Conservation (phyloP, 2,797 vertebrate genomes). For the Fratercula arctica region DNA sequence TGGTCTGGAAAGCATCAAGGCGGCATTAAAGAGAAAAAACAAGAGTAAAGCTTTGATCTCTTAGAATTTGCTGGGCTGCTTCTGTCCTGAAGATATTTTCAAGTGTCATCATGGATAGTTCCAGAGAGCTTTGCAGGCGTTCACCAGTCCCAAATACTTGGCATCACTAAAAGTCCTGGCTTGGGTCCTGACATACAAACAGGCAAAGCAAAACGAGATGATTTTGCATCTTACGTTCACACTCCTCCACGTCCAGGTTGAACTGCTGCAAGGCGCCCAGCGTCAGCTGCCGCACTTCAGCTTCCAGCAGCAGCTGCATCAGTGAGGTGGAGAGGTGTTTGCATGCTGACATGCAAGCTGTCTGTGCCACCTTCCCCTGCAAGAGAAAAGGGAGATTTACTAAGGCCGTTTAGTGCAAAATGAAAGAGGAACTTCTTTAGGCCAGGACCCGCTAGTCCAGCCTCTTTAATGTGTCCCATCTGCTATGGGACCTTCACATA, state of each 20-base stretch:
- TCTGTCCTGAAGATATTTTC: background rate
- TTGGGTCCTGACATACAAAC: rapidly evolving
- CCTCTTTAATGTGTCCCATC: rapidly evolving
- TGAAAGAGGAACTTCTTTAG: background rate
- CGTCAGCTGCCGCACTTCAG: constrained; percentile 91
- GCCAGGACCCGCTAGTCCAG: background rate
- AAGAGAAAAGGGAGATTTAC: background rate
- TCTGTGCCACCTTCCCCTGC: constrained; percentile 97
- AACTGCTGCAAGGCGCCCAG: constrained; percentile 94
- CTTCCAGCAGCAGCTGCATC: constrained; percentile 91
- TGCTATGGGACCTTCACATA: rapidly evolving
- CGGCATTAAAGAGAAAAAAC: background rate
- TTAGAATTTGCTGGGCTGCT: background rate
- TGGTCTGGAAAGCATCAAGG: background rate
- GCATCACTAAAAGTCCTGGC: background rate
- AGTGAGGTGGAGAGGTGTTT: constrained; percentile 96
- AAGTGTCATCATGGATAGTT: background rate
- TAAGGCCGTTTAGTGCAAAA: rapidly evolving
- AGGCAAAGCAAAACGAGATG: background rate
- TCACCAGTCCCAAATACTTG: background rate
- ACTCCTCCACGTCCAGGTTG: constrained; percentile 90
- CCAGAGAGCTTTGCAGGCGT: background rate
- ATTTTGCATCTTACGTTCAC: constrained; percentile 86
- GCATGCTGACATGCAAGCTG: constrained; percentile 97
- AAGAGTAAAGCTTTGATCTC: background rate